Evolutionary conservation across 30 jellyfish, hydroid and myxozoan species (phyloP), one percentile per base, ranked within the genome.

Genomic region (Pelagia noctiluca): DNA sequence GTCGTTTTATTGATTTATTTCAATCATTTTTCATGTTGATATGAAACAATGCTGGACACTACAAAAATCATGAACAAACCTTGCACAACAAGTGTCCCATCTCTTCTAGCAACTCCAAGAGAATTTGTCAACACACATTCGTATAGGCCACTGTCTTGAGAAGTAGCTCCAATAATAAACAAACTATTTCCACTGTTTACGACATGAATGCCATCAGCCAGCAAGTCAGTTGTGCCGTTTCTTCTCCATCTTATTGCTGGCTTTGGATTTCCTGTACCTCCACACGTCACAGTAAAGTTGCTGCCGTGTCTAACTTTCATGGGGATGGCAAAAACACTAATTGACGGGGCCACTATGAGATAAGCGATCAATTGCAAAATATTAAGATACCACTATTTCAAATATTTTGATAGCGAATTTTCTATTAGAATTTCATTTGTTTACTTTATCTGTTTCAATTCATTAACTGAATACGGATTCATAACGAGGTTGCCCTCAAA

Each of bases 111-210:
- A 35, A 61, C 22, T 0, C 91, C 84, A 5, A 81, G 37, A 25
- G 71, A 47, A 60, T 81, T 81, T 22, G 84, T 29, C 53, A 67
- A 34, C 4, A 52, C 53, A 78, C 91, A 81, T 8, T 49, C 85
- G 42, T 81, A 81, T 2, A 35, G 61, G 7, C 91, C 91, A 81
- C 91, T 81, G 54, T 81, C 91, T 42, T 60, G 18, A 10, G 77
- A 16, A 0, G 48, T 34, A 3, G 91, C 91, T 35, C 50, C 52
- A 32, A 19, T 21, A 28, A 81, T 53, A 1, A n/a, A 35, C 54
- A 81, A 30, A n/a, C 73, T 50, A 5, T 25, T 53, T 38, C 18
- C 50, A 50, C 42, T 81, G 24, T 70, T 67, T 23, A 50, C 31
- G 26, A 70, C 31, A 7, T 50, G 75, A n/a, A 36, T 22, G 26